Conservation (phyloP, 2,113 vertebrate species). For the Zeus faber region DNA sequence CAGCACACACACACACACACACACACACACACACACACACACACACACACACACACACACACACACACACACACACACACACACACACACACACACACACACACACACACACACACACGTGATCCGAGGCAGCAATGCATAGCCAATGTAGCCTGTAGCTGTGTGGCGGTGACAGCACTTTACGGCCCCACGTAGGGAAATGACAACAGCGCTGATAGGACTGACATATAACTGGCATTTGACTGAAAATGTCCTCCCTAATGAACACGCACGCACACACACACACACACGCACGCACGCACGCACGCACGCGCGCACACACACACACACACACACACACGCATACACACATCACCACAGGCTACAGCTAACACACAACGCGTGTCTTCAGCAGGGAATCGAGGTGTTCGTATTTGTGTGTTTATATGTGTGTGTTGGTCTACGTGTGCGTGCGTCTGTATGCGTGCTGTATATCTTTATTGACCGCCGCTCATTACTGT, state of each 20-base stretch:
- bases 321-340: background rate
- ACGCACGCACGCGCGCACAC: background rate
- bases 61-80: constrained; percentile 19
- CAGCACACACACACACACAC: constrained; percentile 28
- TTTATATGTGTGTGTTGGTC: constrained; percentile 19
- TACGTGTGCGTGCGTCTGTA: constrained; percentile 27
- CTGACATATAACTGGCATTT: constrained; percentile 71
- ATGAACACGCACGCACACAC: constrained; percentile 26
- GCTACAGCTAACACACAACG: background rate
- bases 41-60: constrained; percentile 15
- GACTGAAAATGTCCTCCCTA: constrained; percentile 57
- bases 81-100: constrained; percentile 25
- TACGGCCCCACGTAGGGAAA: constrained; percentile 22
- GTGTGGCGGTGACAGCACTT: constrained; percentile 30
- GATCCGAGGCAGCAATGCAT: constrained; percentile 31
- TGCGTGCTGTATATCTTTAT: no score
- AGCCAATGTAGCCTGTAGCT: constrained; percentile 22
- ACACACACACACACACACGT: background rate
- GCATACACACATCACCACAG: background rate
- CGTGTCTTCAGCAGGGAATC: constrained; percentile 6
- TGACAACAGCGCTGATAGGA: constrained; percentile 58
- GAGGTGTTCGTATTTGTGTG: constrained; percentile 8
- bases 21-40: constrained; percentile 22
- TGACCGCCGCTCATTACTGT: no score
- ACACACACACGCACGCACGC: background rate